Base-by-base conservation (phyloP, 2,113 vertebrate genomes). In the Oophaga pumilio region DNA sequence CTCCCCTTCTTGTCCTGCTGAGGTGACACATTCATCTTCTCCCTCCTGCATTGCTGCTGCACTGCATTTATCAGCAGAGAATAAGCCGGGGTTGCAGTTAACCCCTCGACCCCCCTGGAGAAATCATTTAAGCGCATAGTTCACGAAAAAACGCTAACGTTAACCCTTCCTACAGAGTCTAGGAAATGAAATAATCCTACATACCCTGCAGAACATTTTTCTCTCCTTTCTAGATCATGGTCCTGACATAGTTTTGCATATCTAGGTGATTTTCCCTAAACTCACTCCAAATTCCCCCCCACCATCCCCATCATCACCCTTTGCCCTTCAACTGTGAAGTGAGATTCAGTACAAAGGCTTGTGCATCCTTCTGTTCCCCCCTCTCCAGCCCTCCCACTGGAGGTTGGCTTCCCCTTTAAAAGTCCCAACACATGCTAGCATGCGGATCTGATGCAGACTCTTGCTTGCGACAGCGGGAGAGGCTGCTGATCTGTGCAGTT, bases 401-500 rank as follows among this genome's bases (percentile, higher is more conserved):
- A 95, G 93, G 94, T 93, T 95, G 95, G 92, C 68, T 95, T 96
- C 94, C 95, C 95, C 95, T 96, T 96, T 96, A 96, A 96, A 95
- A 95, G 95, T 94, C 94, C 93, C 93, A 91, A 94, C 95, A 94
- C 95, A 94, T 95, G 93, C 94, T 90, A 93, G 95, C 94, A 94
- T 95, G 95, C 95, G 95, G 94, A 93, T 94, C 94, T 95, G 94
- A 95, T 95, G 95, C 95, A 96, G 95, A 93, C 95, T 93, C 92
- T 50, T 93, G 95, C 86, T 94, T 96, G 96, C 96, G 94, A 95
- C 96, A 96, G 93, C 93, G 89, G 91, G 94, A 90, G 94, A 95
- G 95, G 94, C 92, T 97, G 96, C 96, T 97, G 95, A 97, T 95
- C 95, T 91, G 95, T 96, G 96, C 96, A 96, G 94, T 96, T 97